Evolutionary conservation across 2,888 invertebrate species (phyloP).

Genomic region (Matsumyia berberina): DNA sequence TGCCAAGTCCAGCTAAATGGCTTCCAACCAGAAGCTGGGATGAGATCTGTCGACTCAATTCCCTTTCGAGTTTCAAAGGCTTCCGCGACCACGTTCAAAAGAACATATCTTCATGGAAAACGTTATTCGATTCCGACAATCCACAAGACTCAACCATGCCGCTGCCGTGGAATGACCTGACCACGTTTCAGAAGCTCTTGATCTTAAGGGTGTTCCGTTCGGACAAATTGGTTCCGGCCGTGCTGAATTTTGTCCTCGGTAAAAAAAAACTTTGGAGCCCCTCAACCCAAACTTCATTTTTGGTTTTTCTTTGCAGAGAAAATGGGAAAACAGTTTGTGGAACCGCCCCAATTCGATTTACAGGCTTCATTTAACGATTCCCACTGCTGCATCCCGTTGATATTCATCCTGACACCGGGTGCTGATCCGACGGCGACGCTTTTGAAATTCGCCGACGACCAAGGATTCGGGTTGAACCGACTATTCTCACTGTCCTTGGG

Average conservation of each 20-base stretch:
- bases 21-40: slow-evolving; percentile 90
- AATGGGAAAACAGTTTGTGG: slow-evolving; percentile 91
- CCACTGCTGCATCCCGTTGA: slow-evolving; percentile 93
- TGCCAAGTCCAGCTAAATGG: slow-evolving; percentile 89
- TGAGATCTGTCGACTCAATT: slow-evolving; percentile 89
- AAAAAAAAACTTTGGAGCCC: no score
- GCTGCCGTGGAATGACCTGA: slow-evolving; percentile 88
- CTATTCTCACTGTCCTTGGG: slow-evolving; percentile 92
- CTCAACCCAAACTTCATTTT: no score
- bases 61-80: slow-evolving; percentile 86
- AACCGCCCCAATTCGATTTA: slow-evolving; percentile 96
- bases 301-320: slow-evolving; percentile 83
- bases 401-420: slow-evolving; percentile 96
- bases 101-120: slow-evolving; percentile 88
- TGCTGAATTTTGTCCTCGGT: slow-evolving; percentile 89
- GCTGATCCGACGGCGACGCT: slow-evolving; percentile 96
- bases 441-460: slow-evolving; percentile 96
- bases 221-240: slow-evolving; percentile 93
- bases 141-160: slow-evolving; percentile 91
- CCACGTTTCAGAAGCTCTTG: slow-evolving; percentile 90
- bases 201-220: slow-evolving; percentile 92
- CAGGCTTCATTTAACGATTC: slow-evolving; percentile 93
- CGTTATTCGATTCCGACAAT: slow-evolving; percentile 89
- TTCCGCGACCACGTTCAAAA: slow-evolving; percentile 88
- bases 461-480: slow-evolving; percentile 91